These are phyloP conservation scores for Asbolus verrucosus DNA, from an alignment of 1,140 invertebrate species.

Conservation along the genomic window DNA sequence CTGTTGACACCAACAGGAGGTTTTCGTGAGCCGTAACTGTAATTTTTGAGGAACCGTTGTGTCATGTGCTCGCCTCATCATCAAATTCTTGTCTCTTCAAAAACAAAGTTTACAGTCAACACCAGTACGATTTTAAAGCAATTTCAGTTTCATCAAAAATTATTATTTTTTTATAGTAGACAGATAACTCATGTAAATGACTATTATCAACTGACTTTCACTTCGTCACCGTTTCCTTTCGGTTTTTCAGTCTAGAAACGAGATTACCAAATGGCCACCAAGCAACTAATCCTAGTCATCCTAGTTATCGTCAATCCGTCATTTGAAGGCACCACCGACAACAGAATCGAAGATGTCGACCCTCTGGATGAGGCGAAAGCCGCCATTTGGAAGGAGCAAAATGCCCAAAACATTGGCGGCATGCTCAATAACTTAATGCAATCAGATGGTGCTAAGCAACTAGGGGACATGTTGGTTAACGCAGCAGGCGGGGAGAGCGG, in stretches of 20 bases:
- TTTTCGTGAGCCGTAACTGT: slow-evolving; percentile 26
- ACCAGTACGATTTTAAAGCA: no score
- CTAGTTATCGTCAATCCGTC: not conserved
- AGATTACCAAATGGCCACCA: slow-evolving; percentile 46
- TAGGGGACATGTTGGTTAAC: slow-evolving; percentile 54
- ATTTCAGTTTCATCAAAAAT: no score
- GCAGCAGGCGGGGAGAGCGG: slow-evolving; percentile 50
- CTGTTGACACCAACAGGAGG: no score
- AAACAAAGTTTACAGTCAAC: not conserved
- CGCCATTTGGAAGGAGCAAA: slow-evolving; percentile 64
- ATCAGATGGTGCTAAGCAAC: slow-evolving; percentile 65
- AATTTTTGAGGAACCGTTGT: slow-evolving; percentile 25
- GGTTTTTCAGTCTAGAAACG: slow-evolving; percentile 2
- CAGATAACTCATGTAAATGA: no score
- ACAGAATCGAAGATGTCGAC: slow-evolving; percentile 35
- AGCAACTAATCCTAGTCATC: slow-evolving; percentile 45
- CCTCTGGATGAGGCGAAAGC: slow-evolving; percentile 33
- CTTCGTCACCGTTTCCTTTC: not conserved
- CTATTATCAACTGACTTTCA: not conserved
- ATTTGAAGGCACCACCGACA: slow-evolving; percentile 32
- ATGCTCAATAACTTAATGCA: slow-evolving; percentile 71
- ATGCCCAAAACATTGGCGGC: slow-evolving; percentile 66
- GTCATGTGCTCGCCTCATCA: not conserved
- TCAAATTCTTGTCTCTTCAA: slow-evolving; percentile 1
- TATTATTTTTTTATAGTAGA: no score